phyloP scores from a whole-genome alignment of 2,113 vertebrate species.

The Bettongia penicillata region DNA sequence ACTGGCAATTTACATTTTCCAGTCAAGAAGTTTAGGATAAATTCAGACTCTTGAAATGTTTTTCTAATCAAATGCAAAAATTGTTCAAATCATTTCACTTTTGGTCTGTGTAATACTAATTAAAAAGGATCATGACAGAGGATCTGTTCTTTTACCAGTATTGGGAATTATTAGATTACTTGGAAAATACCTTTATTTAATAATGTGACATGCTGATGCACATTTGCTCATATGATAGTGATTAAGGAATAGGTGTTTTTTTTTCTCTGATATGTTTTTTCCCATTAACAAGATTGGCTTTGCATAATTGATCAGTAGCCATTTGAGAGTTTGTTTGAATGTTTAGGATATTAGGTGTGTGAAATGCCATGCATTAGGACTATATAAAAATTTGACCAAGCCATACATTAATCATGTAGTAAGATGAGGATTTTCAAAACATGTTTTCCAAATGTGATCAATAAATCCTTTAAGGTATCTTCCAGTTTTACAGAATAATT shows the following conservation, averaged over 20 bases:
- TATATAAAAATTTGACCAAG: slow-evolving; percentile 25
- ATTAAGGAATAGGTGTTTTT: slow-evolving; percentile 50
- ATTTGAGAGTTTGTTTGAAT: slow-evolving; percentile 59
- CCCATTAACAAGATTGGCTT: slow-evolving; percentile 58
- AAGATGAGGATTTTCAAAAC: slow-evolving; percentile 30
- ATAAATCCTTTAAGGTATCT: background rate
- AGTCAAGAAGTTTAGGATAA: slow-evolving; percentile 41
- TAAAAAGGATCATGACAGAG: slow-evolving; percentile 83
- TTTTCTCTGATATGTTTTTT: slow-evolving; percentile 60
- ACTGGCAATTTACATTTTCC: background rate
- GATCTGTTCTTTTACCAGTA: slow-evolving; percentile 79
- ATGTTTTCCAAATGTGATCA: slow-evolving; percentile 34
- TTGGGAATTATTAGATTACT: slow-evolving; percentile 80
- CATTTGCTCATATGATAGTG: slow-evolving; percentile 79
- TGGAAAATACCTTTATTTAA: slow-evolving; percentile 81
- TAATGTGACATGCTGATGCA: slow-evolving; percentile 80
- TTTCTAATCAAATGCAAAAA: slow-evolving; percentile 76
- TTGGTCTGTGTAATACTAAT: slow-evolving; percentile 80
- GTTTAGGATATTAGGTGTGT: slow-evolving; percentile 44
- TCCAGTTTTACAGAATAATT: background rate
- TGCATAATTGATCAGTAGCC: slow-evolving; percentile 53
- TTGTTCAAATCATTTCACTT: slow-evolving; percentile 76
- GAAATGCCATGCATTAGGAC: slow-evolving; percentile 35
- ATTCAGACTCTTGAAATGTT: slow-evolving; percentile 36
- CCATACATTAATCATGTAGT: slow-evolving; percentile 27